Percentiles rank a stretch among this genome's conserved stretches.
Conservation (phyloP, 2,113 vertebrate genomes). For the Vulpes lagopus region DNA sequence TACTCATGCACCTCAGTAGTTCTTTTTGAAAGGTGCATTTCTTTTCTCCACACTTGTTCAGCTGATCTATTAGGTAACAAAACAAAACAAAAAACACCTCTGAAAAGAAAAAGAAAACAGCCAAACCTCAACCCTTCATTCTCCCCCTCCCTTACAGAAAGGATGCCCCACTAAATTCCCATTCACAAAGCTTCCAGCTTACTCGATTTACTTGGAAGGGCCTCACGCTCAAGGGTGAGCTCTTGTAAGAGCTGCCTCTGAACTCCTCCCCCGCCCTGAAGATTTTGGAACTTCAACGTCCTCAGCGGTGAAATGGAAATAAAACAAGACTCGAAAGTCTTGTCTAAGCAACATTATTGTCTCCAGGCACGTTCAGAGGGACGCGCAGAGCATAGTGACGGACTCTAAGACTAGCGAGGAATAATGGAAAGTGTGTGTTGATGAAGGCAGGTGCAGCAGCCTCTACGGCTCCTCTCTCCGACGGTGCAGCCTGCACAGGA, state of each 20-base stretch:
- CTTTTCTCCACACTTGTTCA: not conserved
- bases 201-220: not conserved
- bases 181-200: not conserved
- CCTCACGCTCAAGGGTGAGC: not conserved
- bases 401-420: not conserved
- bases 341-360: not conserved
- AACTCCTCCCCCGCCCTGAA: not conserved
- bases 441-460: not conserved
- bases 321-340: not conserved
- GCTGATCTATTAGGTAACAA: slow-evolving; percentile 23
- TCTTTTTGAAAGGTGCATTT: not conserved
- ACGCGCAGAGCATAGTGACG: fast-evolving
- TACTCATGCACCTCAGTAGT: not conserved
- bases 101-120: not conserved
- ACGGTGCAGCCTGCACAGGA: not conserved
- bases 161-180: not conserved
- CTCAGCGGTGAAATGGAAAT: not conserved
- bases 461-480: too few species aligned
- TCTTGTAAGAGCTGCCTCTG: not conserved
- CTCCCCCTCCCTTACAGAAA: not conserved
- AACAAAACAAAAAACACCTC: not conserved
- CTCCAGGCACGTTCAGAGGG: not conserved
- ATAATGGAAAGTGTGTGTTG: too few species aligned
- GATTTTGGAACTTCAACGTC: not conserved
- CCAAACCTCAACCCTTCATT: slow-evolving; percentile 2